These are phyloP conservation scores for Triplophysa bombifrons DNA, from an alignment of 2,797 vertebrate species.

Conservation along the genomic window DNA sequence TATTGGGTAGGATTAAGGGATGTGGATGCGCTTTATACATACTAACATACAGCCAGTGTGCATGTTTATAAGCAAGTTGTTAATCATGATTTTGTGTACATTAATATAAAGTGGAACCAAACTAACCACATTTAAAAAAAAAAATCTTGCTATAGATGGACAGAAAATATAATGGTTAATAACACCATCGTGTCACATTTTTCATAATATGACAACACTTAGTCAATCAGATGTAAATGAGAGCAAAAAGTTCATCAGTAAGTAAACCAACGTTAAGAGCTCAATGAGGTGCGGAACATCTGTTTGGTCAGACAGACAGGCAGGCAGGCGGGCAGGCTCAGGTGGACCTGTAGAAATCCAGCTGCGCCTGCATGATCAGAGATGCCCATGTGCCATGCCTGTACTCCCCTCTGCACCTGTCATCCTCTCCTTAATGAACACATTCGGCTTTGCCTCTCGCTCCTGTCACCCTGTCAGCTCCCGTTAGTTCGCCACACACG, in stretches of 20 bases:
- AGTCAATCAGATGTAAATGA: background rate
- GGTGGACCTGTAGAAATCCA: slow-evolving; percentile 42
- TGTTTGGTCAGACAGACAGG: slow-evolving; percentile 13
- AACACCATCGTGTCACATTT: background rate
- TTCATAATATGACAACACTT: background rate
- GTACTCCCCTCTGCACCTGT: slow-evolving; percentile 38
- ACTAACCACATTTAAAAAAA: too few species aligned
- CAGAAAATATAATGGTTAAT: background rate
- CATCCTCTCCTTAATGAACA: slow-evolving; percentile 55
- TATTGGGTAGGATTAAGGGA: too few species aligned
- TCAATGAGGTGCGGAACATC: slow-evolving; percentile 8
- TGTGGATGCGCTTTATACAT: too few species aligned
- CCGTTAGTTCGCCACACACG: slow-evolving; percentile 37
- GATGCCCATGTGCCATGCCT: slow-evolving; percentile 6
- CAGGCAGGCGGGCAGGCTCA: slow-evolving; percentile 15
- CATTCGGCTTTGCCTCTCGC: slow-evolving; percentile 31
- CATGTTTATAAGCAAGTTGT: too few species aligned
- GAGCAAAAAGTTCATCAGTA: background rate
- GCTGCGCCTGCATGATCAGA: slow-evolving; percentile 49
- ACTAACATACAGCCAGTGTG: too few species aligned
- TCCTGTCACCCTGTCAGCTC: slow-evolving; percentile 46
- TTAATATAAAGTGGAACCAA: too few species aligned
- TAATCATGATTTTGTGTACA: too few species aligned
- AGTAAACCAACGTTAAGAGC: background rate
- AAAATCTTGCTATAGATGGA: too few species aligned